Conservation (phyloP, 2,888 invertebrate genomes). For the Oligia latruncula region DNA sequence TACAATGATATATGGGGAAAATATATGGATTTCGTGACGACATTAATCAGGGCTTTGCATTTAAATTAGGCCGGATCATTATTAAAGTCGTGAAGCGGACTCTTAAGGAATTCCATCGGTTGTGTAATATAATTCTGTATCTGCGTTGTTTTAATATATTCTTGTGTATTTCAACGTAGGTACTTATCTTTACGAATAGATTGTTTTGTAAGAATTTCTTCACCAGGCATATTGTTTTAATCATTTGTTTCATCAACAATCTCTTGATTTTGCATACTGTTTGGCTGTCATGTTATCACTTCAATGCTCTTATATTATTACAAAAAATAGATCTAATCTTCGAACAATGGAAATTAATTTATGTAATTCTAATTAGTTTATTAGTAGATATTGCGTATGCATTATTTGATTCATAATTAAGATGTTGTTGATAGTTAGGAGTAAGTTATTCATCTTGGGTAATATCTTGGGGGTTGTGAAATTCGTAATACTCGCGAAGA, state of each 20-base stretch:
- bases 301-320: conserved; percentile 20
- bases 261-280: conserved; percentile 11
- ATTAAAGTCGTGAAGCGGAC: conserved; percentile 50
- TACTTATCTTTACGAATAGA: background rate
- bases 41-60: conserved; percentile 63
- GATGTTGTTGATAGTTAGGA: background rate
- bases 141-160: conserved; percentile 14
- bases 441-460: conserved; percentile 12
- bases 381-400: conserved; percentile 23
- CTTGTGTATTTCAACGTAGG: conserved; percentile 12
- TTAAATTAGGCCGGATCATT: conserved; percentile 56
- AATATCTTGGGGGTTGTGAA: background rate
- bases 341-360: conserved; percentile 46
- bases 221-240: background rate
- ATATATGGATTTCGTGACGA: conserved; percentile 64
- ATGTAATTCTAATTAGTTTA: conserved; percentile 50
- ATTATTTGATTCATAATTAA: conserved; percentile 39
- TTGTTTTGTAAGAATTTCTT: conserved; percentile 24
- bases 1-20: conserved; percentile 62
- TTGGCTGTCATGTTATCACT: conserved; percentile 18
- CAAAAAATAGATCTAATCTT: conserved; percentile 33
- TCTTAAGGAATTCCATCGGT: conserved; percentile 44
- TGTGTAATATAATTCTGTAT: conserved; percentile 22
- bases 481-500: background rate
- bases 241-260: conserved; percentile 14